Percentiles rank a stretch among this genome's conserved stretches.
Evolutionary conservation across 2,797 vertebrate species (phyloP).

Genomic region (Limnodromus scolopaceus): DNA sequence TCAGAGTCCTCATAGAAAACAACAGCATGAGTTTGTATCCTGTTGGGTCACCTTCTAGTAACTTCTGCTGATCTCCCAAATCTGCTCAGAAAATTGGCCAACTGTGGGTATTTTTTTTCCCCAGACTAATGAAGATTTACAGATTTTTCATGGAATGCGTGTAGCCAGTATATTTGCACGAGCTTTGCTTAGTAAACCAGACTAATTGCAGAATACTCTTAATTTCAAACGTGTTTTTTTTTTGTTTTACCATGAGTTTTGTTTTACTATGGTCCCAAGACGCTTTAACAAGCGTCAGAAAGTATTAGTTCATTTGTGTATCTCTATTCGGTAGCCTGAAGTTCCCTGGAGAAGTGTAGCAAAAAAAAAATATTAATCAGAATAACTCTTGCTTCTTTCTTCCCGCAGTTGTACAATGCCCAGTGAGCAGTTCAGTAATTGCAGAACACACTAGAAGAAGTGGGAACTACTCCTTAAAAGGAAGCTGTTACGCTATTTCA

Average conservation of each 20-base stretch:
- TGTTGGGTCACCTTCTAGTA: neutral
- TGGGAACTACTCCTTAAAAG: neutral
- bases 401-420: neutral
- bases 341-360: neutral
- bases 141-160: neutral
- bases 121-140: neutral
- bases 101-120: neutral
- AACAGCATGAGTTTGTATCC: neutral
- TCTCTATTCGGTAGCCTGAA: neutral
- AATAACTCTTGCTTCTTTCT: neutral
- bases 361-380: neutral
- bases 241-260: too few relatives aligned
- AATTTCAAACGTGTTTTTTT: neutral
- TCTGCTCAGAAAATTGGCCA: neutral
- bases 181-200: neutral
- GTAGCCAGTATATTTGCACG: neutral
- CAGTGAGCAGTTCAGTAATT: neutral
- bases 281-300: neutral
- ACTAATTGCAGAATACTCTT: neutral
- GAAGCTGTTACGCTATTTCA: neutral
- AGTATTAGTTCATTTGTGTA: neutral
- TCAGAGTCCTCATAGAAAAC: neutral
- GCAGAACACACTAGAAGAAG: neutral
- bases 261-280: neutral
- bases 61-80: neutral